These are phyloP conservation scores for Carlito syrichta DNA, from an alignment of 2,113 vertebrate genomes.

Conservation along the genomic window DNA sequence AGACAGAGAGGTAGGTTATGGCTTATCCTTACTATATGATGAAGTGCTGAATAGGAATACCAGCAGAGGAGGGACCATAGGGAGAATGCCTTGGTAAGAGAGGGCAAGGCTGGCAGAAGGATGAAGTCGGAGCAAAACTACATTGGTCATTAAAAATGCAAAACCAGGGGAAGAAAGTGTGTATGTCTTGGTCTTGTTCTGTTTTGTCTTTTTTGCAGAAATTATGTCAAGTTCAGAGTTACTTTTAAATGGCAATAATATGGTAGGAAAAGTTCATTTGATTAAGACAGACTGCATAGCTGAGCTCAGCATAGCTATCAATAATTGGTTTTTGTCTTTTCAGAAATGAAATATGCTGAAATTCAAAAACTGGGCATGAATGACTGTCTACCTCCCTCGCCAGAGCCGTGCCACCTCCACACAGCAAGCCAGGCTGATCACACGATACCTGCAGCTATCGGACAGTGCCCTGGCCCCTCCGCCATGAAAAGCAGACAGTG, in stretches of 20 bases:
- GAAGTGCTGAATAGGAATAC: neutral
- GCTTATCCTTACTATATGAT: neutral
- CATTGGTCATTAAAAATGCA: neutral
- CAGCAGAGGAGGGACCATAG: neutral
- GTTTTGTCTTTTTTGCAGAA: neutral
- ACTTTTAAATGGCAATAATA: slow-evolving; percentile 23
- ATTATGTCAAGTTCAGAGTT: neutral
- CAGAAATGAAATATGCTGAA: slow-evolving; percentile 41
- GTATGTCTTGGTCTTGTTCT: neutral
- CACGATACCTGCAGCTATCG: neutral
- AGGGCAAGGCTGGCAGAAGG: neutral
- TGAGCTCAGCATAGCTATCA: slow-evolving; percentile 14
- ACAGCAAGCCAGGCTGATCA: neutral
- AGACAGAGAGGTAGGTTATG: neutral
- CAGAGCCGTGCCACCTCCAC: neutral
- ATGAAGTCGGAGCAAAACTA: neutral
- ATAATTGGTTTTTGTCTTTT: slow-evolving; percentile 50
- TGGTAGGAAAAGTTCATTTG: slow-evolving; percentile 32
- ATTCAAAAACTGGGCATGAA: slow-evolving; percentile 33
- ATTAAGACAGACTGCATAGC: neutral
- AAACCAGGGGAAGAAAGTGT: neutral
- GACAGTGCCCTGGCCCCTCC: neutral
- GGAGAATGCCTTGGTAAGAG: neutral
- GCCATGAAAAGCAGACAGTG: neutral
- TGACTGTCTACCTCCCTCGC: neutral